Evolutionary conservation across 2,113 vertebrate species (phyloP), one percentile per base, ranked within the genome.

Genomic region (Dicentrarchus labrax): DNA sequence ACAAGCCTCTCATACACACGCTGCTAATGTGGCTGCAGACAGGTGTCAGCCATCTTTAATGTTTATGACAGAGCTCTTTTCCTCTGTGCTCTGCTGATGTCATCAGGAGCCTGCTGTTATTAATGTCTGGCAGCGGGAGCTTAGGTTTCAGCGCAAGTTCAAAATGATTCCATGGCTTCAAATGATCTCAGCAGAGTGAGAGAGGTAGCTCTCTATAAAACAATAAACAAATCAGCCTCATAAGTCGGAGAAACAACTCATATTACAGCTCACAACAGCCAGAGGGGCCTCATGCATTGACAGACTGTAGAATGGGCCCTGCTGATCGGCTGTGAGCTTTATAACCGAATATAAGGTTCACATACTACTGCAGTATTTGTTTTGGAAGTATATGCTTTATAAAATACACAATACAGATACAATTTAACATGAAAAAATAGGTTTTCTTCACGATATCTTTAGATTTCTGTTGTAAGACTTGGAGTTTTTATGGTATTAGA

Each of bases 1-100:
- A 80, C 21, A 10, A 64, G 24, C 6, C 17, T 70, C 36, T 69
- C 24, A n/a, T 30, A 59, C 5, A 39, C 9, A 51, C 19, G 5
- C 53, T 65, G 68, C 54, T 85, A 75, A 79, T 69, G 76, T 71
- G 73, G 64, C 80, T 36, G 82, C 71, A 78, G 86, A 90, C 92
- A 94, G 93, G 91, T 94, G 92, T 89, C 92, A 93, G 86, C 85
- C 90, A 83, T 93, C 92, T 90, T 82, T 79, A 90, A 75, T 90
- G 87, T 89, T 93, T 93, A 92, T 81, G 36, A 72, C 78, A 74
- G 65, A 68, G 45, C 70, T 66, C 70, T 82, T 39, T 79, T 72
- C 65, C 78, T 30, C 82, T 59, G 83, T 38, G 56, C 51, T 59
- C 57, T 72, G 78, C 59, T 89, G 86, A 92, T 92, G 91, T 94